phyloP scores from a whole-genome alignment of 1,140 invertebrate genomes.

The Macrostomum lignano region DNA sequence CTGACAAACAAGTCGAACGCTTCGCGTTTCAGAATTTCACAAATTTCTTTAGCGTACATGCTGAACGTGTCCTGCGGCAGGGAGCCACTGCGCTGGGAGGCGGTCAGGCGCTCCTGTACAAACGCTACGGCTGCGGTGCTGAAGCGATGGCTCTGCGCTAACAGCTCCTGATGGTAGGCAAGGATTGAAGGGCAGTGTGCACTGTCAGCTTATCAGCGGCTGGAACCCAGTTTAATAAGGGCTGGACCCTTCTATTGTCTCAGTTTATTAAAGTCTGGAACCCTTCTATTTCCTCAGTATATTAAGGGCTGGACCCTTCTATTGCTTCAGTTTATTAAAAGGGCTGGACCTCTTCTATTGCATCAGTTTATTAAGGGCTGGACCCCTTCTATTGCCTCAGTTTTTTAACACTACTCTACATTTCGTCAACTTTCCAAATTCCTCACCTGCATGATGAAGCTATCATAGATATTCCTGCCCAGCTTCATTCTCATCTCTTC shows the following conservation, averaged over 20 bases:
- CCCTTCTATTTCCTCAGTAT: too few relatives aligned
- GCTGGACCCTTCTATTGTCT: too few relatives aligned
- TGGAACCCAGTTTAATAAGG: too few relatives aligned
- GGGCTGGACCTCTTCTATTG: background rate
- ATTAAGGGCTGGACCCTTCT: background rate
- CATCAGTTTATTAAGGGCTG: background rate
- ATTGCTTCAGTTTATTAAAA: background rate
- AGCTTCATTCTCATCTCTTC: conserved; percentile 70
- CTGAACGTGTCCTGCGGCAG: conserved; percentile 11
- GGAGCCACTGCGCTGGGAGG: conserved; percentile 14
- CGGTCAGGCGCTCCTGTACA: background rate
- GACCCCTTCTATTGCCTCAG: background rate
- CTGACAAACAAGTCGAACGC: conserved; percentile 18
- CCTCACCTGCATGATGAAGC: conserved; percentile 99
- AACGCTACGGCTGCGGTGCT: background rate
- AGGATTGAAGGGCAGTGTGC: too few relatives aligned
- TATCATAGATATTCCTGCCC: conserved; percentile 89
- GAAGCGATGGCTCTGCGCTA: background rate
- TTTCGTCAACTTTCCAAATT: conserved; percentile 9
- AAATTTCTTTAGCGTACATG: background rate
- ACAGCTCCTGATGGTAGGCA: background rate
- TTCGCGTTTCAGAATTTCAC: background rate
- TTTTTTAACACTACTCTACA: conserved; percentile 8
- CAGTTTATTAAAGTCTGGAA: too few relatives aligned
- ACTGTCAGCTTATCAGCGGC: too few relatives aligned